Percentiles rank a stretch among this genome's conserved stretches.
These are phyloP conservation scores for Bos javanicus DNA, from an alignment of 2,113 vertebrate genomes.

Conservation along the genomic window DNA sequence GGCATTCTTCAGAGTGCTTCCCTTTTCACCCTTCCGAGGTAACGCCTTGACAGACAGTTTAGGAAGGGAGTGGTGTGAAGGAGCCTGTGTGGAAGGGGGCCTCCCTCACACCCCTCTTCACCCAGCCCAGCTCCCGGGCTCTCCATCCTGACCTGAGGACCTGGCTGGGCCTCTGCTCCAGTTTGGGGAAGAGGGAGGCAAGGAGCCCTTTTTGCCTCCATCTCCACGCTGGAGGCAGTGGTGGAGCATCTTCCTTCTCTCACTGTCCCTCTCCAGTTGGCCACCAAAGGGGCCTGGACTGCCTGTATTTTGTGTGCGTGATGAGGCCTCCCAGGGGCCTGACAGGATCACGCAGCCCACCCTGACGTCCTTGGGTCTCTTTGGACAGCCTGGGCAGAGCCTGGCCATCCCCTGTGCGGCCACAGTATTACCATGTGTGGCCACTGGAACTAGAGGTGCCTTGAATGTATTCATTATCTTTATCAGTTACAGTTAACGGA, in stretches of 20 bases:
- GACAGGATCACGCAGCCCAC: not conserved
- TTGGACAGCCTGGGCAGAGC: not conserved
- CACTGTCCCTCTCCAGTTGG: no score
- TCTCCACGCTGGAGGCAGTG: not conserved
- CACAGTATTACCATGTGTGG: rapidly evolving
- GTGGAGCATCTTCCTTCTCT: rapidly evolving
- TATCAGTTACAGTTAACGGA: not conserved
- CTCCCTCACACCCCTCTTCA: not conserved
- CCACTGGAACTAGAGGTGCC: not conserved
- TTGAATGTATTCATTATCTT: not conserved
- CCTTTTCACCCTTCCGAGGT: not conserved
- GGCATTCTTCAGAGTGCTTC: not conserved
- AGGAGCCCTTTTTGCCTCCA: not conserved
- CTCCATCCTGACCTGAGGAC: not conserved
- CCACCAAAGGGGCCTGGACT: no score
- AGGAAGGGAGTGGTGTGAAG: not conserved
- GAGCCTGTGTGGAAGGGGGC: not conserved
- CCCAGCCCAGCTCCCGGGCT: not conserved
- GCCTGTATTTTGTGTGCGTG: rapidly evolving
- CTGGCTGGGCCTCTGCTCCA: not conserved
- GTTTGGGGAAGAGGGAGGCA: not conserved
- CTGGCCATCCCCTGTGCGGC: not conserved
- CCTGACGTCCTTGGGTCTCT: rapidly evolving
- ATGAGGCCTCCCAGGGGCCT: not conserved
- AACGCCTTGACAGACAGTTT: rapidly evolving